Percentiles rank a stretch among this genome's conserved stretches.
Evolutionary conservation across 1,140 invertebrate genomes (phyloP).

Genomic region (Drosophila kikkawai): DNA sequence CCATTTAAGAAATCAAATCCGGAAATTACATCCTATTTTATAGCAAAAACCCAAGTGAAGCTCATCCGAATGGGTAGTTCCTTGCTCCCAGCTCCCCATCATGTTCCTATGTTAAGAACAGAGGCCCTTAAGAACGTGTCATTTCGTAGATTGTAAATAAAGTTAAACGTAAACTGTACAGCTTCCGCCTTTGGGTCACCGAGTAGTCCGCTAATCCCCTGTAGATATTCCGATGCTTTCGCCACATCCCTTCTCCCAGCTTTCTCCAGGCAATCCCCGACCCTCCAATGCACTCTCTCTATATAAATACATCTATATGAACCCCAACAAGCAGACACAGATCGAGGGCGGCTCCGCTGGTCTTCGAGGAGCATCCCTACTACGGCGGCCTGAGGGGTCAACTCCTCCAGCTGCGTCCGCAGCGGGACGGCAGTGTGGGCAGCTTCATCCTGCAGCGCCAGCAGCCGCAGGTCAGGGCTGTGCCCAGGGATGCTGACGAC

Average conservation of each 20-base stretch:
- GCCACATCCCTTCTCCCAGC: constrained; percentile 14
- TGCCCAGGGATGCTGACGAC: constrained; percentile 58
- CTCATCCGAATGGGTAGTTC: constrained; percentile 30
- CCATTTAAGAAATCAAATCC: not conserved
- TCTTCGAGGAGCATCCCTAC: constrained; percentile 85
- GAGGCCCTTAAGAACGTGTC: constrained; percentile 41
- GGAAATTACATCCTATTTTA: not conserved
- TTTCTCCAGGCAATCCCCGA: constrained; percentile 26
- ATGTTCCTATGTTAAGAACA: constrained; percentile 67
- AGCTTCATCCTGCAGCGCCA: constrained; percentile 54
- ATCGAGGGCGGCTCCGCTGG: constrained; percentile 53
- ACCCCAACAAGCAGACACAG: constrained; percentile 77
- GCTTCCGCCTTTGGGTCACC: constrained; percentile 31
- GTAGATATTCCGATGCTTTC: constrained; percentile 45
- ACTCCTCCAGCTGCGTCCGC: constrained; percentile 62
- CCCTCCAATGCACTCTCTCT: constrained; percentile 35
- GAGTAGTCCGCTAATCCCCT: constrained; percentile 46
- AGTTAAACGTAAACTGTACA: constrained; percentile 53
- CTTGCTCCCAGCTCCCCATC: constrained; percentile 12
- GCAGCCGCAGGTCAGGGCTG: constrained; percentile 45
- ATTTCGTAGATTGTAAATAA: constrained; percentile 72
- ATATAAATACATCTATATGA: constrained; percentile 41
- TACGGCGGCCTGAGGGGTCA: constrained; percentile 89
- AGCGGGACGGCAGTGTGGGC: constrained; percentile 55
- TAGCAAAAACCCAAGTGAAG: constrained; percentile 22